A percentile compares a stretch with the other conserved stretches of the same genome.
Evolutionary conservation across 2,113 vertebrate species (phyloP).

Genomic region (Setophaga petechia): DNA sequence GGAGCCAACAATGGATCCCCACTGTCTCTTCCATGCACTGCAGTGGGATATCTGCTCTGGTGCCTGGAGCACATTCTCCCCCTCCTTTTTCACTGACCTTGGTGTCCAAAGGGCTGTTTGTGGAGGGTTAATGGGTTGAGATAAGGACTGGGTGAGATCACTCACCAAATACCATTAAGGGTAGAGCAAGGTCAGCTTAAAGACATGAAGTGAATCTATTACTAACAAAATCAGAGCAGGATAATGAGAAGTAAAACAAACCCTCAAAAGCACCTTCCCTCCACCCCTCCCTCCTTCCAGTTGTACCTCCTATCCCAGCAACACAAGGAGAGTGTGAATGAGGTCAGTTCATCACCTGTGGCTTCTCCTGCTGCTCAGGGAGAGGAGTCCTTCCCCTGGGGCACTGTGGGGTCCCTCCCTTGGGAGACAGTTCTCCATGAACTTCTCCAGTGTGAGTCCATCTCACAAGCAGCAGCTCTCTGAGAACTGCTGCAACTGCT

Average conservation of each 20-base stretch:
- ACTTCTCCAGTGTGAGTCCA: background rate
- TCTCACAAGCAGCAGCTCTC: background rate
- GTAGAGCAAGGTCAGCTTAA: background rate
- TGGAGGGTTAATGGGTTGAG: background rate
- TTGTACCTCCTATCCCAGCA: background rate
- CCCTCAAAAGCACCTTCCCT: background rate
- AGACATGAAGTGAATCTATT: background rate
- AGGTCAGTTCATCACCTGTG: background rate
- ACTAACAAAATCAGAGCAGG: background rate
- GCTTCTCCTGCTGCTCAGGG: background rate
- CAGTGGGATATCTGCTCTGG: no score
- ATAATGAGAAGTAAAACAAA: background rate
- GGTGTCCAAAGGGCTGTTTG: background rate
- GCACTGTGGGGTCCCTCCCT: no score
- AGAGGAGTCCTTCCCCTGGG: background rate
- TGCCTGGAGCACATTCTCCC: background rate
- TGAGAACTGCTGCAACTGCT: background rate
- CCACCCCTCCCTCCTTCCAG: background rate
- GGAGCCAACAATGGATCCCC: background rate
- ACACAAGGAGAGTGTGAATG: background rate
- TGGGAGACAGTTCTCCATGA: background rate
- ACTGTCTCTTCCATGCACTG: no score
- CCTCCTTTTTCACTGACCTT: background rate
- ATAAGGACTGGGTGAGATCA: background rate
- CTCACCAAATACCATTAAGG: background rate